phyloP scores from a whole-genome alignment of 2,113 vertebrate species.

The Halcyon malimbica region DNA sequence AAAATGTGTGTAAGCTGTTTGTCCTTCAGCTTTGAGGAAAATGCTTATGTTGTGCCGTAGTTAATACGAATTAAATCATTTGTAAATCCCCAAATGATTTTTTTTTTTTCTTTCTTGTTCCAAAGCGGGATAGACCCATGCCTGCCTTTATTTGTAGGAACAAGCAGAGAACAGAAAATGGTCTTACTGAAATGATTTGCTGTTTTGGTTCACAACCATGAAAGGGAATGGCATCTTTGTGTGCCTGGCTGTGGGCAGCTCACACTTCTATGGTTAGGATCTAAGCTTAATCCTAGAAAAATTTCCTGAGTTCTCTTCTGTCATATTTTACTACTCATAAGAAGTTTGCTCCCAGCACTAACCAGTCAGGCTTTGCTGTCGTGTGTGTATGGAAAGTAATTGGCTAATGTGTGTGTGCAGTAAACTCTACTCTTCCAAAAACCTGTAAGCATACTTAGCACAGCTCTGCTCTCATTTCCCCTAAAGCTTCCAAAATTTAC shows the following conservation, averaged over 20 bases:
- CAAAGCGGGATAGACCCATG: neutral
- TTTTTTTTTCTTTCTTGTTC: neutral
- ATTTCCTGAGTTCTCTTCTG: neutral
- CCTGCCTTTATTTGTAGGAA: conserved; percentile 9
- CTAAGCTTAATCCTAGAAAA: conserved; percentile 27
- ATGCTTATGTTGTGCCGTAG: conserved; percentile 33
- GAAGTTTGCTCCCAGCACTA: neutral
- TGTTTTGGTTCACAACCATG: conserved; percentile 43
- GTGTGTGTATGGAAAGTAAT: neutral
- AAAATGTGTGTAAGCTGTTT: conserved; percentile 68
- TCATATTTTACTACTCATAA: conserved; percentile 19
- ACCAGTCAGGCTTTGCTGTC: neutral
- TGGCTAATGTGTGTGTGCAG: neutral
- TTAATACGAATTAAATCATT: conserved; percentile 59
- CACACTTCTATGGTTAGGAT: neutral
- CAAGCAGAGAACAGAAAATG: neutral
- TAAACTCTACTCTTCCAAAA: conserved; percentile 45
- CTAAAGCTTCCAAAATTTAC: conserved; percentile 17
- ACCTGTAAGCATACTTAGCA: conserved; percentile 14
- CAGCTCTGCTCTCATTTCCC: conserved; percentile 42
- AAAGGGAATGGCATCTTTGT: neutral
- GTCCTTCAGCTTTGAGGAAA: conserved; percentile 57
- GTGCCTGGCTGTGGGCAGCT: neutral
- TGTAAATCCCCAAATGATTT: conserved; percentile 37
- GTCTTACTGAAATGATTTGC: conserved; percentile 45